Evolutionary conservation across 2,113 vertebrate genomes (phyloP), one percentile per base, ranked within the genome.

Genomic region (Poeciliopsis retropinna): DNA sequence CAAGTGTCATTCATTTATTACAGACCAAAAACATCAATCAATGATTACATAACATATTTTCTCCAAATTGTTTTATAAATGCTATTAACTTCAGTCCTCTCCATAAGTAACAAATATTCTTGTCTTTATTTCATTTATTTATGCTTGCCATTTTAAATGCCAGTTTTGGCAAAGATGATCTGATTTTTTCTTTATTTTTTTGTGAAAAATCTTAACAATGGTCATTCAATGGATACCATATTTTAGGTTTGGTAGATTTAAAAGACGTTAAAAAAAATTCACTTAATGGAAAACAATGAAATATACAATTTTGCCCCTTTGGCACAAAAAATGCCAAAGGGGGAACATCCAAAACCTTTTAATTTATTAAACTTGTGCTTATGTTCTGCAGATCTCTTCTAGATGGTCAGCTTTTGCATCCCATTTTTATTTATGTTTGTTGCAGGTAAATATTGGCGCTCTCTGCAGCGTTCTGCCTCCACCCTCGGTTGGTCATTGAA

Each of bases 361-460:
- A 15, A 17, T 47, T 47, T 17, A 19, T 47, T 47, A 5, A 47
- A 47, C 44, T 19, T 5, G 19, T 19, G 14, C 44, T 19, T 1
- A 47, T 19, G 14, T 19, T 47, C 44, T 47, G 15, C 17, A 47
- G 44, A 19, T 47, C 15, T 47, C 14, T 28, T 70, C 4, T 41
- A 3, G 2, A 28, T 5, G 34, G 14, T 72, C 13, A 3, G 73
- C n/a, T 1, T 29, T n/a, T 75, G 2, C 63, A 17, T 66, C 9
- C 8, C 2, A 12, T 19, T 27, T n/a, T 60, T 80, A 10, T 37
- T 30, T n/a, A 1, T 11, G 17, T 19, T 27, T 27, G 51, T 37
- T 86, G 60, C 44, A 99, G 98, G 97, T 95, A 97, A 97, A 86
- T 97, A 98, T 83, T 99, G 98, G 97, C 94, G 94, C 78, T 98